Base-by-base conservation (phyloP, 2,113 vertebrate species). In the Prochilodus magdalenae region DNA sequence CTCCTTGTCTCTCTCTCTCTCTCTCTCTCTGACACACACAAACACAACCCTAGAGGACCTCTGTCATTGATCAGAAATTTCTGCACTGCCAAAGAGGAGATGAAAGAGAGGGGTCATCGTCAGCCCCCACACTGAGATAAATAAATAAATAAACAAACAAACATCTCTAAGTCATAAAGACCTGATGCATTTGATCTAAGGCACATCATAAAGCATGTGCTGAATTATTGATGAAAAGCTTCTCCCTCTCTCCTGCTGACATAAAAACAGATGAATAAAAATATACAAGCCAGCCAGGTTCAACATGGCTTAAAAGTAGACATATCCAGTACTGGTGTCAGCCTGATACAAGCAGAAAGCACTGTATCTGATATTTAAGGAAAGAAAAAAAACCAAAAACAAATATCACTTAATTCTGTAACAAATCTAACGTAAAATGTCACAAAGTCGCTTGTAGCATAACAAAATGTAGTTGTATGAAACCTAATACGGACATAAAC, bases 211-310 rank as follows among this genome's bases (percentile, higher is more conserved):
- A 51, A 83, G 24, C 60, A 59, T 16, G 40, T 70, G 22, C 27
- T 84, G 66, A 72, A 84, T 70, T 72, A 71, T 47, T 72, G 30
- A 80, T 72, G n/a, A 29, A 62, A 49, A 44, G 74, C 60, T 27
- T 44, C 63, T 33, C 51, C 55, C 29, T 83, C 14, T 57, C 26
- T 49, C 74, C 53, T 24, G 57, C 33, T 76, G 70, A 77, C 59
- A 81, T 63, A 73, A 60, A 60, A 84, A 76, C 66, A 81, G 53
- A 80, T 76, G 49, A 84, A 80, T 71, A 81, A 47, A 84, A 53
- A 53, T 71, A 71, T 53, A 36, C 47, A 51, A 18, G 14, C 65
- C 57, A 63, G 60, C 16, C 29, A 47, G 53, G 51, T 62, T 51
- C 36, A 24, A 33, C 53, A 27, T 5, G 36, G 53, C n/a, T 44